Evolutionary conservation across 2,888 invertebrate genomes (phyloP).

Genomic region (Cryptocheilus praepositus): DNA sequence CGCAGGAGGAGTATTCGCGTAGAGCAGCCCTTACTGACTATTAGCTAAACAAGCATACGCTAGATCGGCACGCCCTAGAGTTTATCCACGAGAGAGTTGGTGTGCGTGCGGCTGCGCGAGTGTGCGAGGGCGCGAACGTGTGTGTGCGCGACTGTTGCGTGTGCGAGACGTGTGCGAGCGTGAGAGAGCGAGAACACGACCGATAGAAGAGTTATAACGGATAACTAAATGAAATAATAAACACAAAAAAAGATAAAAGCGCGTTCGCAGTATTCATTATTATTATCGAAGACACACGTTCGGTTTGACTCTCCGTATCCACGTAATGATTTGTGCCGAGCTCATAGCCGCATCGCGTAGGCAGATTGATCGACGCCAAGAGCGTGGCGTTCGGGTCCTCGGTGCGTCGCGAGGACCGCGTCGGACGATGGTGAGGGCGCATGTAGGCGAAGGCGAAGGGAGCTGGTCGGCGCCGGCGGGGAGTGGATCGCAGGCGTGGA

Average conservation of each 20-base stretch:
- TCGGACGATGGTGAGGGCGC: neutral
- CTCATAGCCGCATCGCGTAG: slow-evolving; percentile 56
- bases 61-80: slow-evolving; percentile 12
- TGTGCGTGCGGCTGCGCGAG: neutral
- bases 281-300: slow-evolving; percentile 58
- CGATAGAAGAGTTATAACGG: slow-evolving; percentile 39
- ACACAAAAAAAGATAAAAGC: slow-evolving; percentile 44
- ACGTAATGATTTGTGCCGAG: slow-evolving; percentile 45
- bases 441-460: too few species aligned
- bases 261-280: slow-evolving; percentile 66
- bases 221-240: slow-evolving; percentile 50
- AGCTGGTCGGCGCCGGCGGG: neutral
- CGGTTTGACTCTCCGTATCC: slow-evolving; percentile 60
- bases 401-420: slow-evolving; percentile 26
- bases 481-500: slow-evolving; percentile 5
- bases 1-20: too few species aligned
- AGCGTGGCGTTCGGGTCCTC: slow-evolving; percentile 64
- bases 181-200: slow-evolving; percentile 20
- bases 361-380: too few species aligned
- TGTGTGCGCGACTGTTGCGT: slow-evolving; percentile 25
- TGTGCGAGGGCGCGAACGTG: slow-evolving; percentile 24
- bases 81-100: neutral
- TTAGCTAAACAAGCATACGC: neutral
- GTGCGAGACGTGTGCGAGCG: slow-evolving; percentile 5
- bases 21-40: neutral